Evolutionary conservation across 2,113 vertebrate genomes (phyloP).

Genomic region (Dromaius novaehollandiae): DNA sequence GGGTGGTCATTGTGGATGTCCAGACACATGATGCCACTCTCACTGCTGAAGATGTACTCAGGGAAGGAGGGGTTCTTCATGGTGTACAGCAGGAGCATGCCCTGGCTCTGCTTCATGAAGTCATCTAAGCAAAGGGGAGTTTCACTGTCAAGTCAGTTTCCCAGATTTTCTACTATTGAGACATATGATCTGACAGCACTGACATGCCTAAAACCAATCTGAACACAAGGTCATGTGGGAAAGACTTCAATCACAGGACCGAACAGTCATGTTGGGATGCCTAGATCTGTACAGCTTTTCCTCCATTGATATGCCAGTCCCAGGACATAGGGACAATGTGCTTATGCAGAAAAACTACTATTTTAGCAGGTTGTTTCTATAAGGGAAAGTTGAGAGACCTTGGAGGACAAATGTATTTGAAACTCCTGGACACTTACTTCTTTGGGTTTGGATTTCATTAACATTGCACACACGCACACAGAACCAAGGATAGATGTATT

Average conservation of each 20-base stretch:
- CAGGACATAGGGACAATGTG: not conserved
- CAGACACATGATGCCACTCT: slow-evolving; percentile 86
- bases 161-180: not conserved
- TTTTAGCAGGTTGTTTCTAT: not conserved
- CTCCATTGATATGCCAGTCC: not conserved
- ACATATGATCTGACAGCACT: not conserved
- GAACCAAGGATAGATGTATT: not conserved
- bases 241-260: not conserved
- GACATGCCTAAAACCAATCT: not conserved
- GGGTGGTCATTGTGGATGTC: slow-evolving; percentile 85
- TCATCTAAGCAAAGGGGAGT: slow-evolving; percentile 75
- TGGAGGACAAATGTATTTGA: not conserved
- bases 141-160: not conserved
- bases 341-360: not conserved
- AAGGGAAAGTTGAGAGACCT: not conserved
- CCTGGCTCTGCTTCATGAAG: slow-evolving; percentile 86
- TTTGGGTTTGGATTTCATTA: not conserved
- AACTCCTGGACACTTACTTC: not conserved
- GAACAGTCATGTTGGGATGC: not conserved
- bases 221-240: not conserved
- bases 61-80: slow-evolving; percentile 91
- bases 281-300: not conserved
- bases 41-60: slow-evolving; percentile 83
- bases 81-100: slow-evolving; percentile 89
- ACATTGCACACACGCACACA: not conserved